Percentiles rank a stretch among this genome's conserved stretches.
Evolutionary conservation across 1,140 invertebrate species (phyloP).

Genomic region (Aphaenogaster rudis): DNA sequence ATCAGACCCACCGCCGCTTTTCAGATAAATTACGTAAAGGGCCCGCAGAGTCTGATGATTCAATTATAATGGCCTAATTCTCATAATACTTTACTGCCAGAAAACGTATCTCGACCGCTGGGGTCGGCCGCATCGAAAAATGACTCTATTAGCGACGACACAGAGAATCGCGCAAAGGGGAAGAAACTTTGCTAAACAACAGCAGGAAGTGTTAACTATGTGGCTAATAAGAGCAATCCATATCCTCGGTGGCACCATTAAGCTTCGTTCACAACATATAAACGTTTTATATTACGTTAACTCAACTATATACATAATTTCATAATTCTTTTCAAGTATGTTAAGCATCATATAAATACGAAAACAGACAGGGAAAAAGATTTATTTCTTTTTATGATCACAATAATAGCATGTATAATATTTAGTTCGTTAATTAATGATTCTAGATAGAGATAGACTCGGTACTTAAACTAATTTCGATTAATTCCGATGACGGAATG

Average conservation of each 20-base stretch:
- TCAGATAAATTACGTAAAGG: constrained; percentile 81
- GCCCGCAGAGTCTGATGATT: constrained; percentile 81
- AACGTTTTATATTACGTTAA: constrained; percentile 1
- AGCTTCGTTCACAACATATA: constrained; percentile 48
- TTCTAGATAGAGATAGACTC: background rate
- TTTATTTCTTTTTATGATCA: background rate
- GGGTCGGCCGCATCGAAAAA: constrained; percentile 83
- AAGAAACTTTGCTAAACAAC: constrained; percentile 84
- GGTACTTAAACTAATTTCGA: background rate
- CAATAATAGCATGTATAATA: background rate
- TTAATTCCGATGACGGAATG: background rate
- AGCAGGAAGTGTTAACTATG: constrained; percentile 83
- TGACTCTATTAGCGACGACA: constrained; percentile 86
- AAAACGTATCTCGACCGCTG: constrained; percentile 79
- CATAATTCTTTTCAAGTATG: background rate
- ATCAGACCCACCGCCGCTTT: constrained; percentile 50
- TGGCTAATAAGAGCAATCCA: constrained; percentile 84
- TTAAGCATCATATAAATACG: background rate
- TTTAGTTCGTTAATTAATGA: background rate
- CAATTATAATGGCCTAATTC: constrained; percentile 87
- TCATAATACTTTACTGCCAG: constrained; percentile 76
- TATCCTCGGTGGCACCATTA: constrained; percentile 75
- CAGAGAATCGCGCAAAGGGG: constrained; percentile 73
- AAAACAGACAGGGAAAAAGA: background rate
- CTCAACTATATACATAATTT: background rate